A percentile compares a stretch with the other conserved stretches of the same genome.
These are phyloP conservation scores for Platycheirus albimanus DNA, from an alignment of 2,888 invertebrate genomes.

Conservation along the genomic window DNA sequence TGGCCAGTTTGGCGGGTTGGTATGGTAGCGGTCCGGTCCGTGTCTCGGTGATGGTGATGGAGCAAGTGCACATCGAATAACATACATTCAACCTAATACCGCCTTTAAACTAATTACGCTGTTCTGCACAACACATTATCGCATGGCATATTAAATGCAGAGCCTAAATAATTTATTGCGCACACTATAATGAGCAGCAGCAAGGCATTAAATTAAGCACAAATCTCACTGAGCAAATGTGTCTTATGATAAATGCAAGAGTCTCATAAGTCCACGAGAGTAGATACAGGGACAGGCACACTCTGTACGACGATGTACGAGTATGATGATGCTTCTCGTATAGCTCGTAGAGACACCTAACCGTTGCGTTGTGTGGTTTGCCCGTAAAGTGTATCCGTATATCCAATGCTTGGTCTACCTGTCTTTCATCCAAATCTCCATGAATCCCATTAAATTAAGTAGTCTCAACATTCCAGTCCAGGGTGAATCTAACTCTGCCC, in stretches of 20 bases:
- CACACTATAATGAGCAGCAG: constrained; percentile 71
- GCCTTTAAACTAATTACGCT: constrained; percentile 69
- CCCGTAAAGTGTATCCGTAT: constrained; percentile 30
- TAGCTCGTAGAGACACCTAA: too few relatives aligned
- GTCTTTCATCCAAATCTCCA: constrained; percentile 73
- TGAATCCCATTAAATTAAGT: constrained; percentile 74
- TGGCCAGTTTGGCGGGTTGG: neutral
- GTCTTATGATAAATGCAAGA: constrained; percentile 74
- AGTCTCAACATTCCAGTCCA: constrained; percentile 67
- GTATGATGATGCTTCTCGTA: constrained; percentile 20
- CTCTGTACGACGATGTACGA: too few relatives aligned
- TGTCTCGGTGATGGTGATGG: neutral
- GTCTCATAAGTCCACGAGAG: constrained; percentile 66
- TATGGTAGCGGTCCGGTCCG: neutral
- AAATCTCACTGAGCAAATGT: constrained; percentile 66
- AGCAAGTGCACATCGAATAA: constrained; percentile 39
- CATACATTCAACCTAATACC: constrained; percentile 55
- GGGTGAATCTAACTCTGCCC: constrained; percentile 39
- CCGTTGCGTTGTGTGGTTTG: constrained; percentile 42
- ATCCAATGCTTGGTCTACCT: constrained; percentile 63
- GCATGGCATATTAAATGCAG: constrained; percentile 70
- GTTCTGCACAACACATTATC: constrained; percentile 71
- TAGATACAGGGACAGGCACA: neutral
- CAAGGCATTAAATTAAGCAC: constrained; percentile 72
- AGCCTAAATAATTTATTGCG: constrained; percentile 73